phyloP scores from a whole-genome alignment of 2,113 vertebrate species.

The Hystrix cristata region DNA sequence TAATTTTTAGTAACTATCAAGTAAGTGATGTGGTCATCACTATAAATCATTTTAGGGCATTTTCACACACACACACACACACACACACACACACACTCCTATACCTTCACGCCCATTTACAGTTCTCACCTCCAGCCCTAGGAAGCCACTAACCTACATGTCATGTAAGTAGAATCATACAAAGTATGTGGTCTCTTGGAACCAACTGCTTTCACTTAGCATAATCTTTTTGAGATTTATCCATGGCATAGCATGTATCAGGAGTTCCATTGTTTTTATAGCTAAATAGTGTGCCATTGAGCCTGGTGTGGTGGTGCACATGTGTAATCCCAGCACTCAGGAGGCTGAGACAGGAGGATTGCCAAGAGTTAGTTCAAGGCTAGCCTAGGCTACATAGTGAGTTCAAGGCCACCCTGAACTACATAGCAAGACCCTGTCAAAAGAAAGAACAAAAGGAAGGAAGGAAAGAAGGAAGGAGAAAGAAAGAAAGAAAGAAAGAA shows the following conservation, averaged over 20 bases:
- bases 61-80: neutral
- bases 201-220: neutral
- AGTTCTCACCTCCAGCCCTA: neutral
- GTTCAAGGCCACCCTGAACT: too few relatives aligned
- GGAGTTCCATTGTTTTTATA: neutral
- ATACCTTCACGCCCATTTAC: neutral
- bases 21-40: neutral
- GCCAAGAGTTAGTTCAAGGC: neutral
- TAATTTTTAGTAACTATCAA: conserved; percentile 41
- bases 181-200: neutral
- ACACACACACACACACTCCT: neutral
- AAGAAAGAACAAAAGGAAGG: too few relatives aligned
- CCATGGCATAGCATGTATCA: neutral
- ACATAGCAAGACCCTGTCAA: too few relatives aligned
- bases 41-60: conserved; percentile 8
- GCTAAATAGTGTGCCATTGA: neutral
- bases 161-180: neutral
- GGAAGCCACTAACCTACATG: neutral
- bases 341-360: neutral
- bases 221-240: neutral
- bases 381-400: neutral
- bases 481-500: too few relatives aligned
- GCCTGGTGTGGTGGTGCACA: neutral
- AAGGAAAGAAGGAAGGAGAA: too few relatives aligned
- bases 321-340: neutral